These are phyloP conservation scores for Drosophila bifasciata DNA, from an alignment of 1,140 invertebrate species.

Conservation along the genomic window DNA sequence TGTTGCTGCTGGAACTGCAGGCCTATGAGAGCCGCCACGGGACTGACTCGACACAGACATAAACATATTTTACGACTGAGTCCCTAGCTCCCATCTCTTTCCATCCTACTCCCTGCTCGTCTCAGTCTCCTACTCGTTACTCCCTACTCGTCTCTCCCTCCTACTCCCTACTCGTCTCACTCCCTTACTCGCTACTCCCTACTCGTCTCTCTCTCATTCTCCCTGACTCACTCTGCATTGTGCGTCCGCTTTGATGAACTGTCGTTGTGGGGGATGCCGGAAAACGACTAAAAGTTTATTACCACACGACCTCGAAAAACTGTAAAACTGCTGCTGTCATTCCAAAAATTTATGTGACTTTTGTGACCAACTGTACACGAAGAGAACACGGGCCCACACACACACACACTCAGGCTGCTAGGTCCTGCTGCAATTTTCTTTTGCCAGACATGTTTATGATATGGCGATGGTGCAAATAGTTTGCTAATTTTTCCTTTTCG, in stretches of 20 bases:
- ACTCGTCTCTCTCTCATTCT: not conserved
- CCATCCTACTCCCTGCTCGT: not conserved
- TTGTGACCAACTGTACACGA: conserved; percentile 69
- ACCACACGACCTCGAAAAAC: conserved; percentile 75
- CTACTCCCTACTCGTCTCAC: too few relatives aligned
- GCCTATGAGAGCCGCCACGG: conserved; percentile 10
- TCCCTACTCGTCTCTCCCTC: too few relatives aligned
- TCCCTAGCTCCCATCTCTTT: not conserved
- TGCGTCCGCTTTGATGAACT: conserved; percentile 49
- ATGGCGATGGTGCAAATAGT: conserved; percentile 79
- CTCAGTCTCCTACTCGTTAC: too few relatives aligned
- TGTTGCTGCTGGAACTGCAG: not conserved
- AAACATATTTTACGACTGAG: conserved; percentile 60
- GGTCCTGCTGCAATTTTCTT: conserved; percentile 47
- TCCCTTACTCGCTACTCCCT: too few relatives aligned
- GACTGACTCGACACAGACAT: conserved; percentile 34
- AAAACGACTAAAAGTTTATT: conserved; percentile 59
- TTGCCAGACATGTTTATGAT: conserved; percentile 68
- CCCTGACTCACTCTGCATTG: conserved; percentile 31
- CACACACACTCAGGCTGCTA: conserved; percentile 16
- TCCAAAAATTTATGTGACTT: conserved; percentile 77
- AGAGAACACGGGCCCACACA: not conserved
- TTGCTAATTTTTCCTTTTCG: conserved; percentile 82
- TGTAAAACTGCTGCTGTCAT: conserved; percentile 78
- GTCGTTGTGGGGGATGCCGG: not conserved